These are phyloP conservation scores for Ooceraea biroi DNA, from an alignment of 1,140 invertebrate genomes.

Conservation along the genomic window DNA sequence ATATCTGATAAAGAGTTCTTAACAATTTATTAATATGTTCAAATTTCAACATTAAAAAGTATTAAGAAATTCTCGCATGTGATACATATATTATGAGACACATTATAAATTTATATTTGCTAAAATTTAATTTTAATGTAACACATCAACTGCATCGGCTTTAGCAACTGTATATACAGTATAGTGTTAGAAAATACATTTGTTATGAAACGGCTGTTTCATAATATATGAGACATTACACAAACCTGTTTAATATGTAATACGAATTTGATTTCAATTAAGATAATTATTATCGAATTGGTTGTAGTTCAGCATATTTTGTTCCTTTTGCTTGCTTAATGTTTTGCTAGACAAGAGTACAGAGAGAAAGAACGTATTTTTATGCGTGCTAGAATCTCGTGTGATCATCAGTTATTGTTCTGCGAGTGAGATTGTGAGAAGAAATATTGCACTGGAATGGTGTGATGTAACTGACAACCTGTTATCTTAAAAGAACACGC, in stretches of 20 bases:
- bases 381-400: conserved; percentile 75
- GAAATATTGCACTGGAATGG: conserved; percentile 51
- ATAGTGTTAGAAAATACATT: too few relatives aligned
- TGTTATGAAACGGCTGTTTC: not conserved
- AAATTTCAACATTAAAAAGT: too few relatives aligned
- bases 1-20: not conserved
- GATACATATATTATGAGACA: too few relatives aligned
- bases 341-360: conserved; percentile 27
- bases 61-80: too few relatives aligned
- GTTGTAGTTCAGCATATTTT: conserved; percentile 21
- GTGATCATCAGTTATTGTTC: conserved; percentile 68
- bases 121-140: too few relatives aligned
- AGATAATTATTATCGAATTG: not conserved
- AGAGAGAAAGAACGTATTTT: conserved; percentile 55
- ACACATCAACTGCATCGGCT: too few relatives aligned
- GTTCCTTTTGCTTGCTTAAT: not conserved
- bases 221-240: too few relatives aligned
- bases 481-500: conserved; percentile 42
- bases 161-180: too few relatives aligned
- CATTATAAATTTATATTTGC: too few relatives aligned
- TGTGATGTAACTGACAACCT: conserved; percentile 44
- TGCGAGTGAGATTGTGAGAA: conserved; percentile 41
- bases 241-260: too few relatives aligned
- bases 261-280: conserved; percentile 18
- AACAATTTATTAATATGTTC: not conserved